Conservation (phyloP, 2,888 invertebrate species). For the Esperia sulphurella region DNA sequence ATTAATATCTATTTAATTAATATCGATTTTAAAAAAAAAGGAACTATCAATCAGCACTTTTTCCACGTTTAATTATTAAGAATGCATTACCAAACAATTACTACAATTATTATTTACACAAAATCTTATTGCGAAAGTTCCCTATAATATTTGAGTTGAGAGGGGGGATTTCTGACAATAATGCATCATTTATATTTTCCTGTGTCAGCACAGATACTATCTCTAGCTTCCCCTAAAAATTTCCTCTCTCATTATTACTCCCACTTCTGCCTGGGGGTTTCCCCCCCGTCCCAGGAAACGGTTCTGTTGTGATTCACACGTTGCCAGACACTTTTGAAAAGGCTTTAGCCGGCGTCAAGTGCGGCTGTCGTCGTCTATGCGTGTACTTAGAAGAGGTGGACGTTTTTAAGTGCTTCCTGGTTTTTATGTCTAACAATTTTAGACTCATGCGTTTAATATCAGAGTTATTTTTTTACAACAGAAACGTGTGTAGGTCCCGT, state of each 20-base stretch:
- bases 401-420: constrained; percentile 10
- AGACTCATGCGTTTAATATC: too few relatives aligned
- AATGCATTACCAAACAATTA: too few relatives aligned
- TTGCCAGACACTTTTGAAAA: constrained; percentile 67
- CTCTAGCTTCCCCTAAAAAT: constrained; percentile 17
- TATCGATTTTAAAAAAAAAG: too few relatives aligned
- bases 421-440: too few relatives aligned
- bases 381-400: constrained; percentile 9
- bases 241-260: constrained; percentile 15
- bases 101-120: too few relatives aligned
- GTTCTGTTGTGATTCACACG: constrained; percentile 57
- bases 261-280: constrained; percentile 5
- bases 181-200: background rate
- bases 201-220: constrained; percentile 5
- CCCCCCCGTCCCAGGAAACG: constrained; percentile 27
- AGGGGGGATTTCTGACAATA: background rate
- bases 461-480: too few relatives aligned
- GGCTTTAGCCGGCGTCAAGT: constrained; percentile 63
- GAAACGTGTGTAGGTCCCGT: too few relatives aligned
- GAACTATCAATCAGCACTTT: too few relatives aligned
- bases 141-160: background rate
- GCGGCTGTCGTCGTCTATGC: constrained; percentile 34
- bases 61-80: too few relatives aligned
- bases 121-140: background rate
- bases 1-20: too few relatives aligned